Evolutionary conservation across 2,797 vertebrate species (phyloP).

Genomic region (Intellagama lesueurii): DNA sequence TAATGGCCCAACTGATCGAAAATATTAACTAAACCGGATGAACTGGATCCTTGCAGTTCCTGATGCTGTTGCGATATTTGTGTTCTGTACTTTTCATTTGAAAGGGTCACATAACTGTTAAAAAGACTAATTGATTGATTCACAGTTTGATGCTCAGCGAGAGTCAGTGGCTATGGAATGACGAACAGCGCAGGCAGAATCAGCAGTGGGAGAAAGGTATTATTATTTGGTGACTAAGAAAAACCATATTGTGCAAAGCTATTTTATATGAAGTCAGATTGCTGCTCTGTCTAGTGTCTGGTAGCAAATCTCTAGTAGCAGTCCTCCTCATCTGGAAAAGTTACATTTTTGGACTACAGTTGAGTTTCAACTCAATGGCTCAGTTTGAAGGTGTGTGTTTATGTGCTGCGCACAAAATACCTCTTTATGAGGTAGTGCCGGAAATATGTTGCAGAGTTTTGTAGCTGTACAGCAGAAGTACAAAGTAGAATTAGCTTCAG

Average conservation of each 20-base stretch:
- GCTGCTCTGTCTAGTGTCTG: no score
- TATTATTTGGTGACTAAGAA: neutral
- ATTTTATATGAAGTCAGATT: no score
- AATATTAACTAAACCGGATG: neutral
- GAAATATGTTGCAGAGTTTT: no score
- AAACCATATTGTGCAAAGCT: neutral
- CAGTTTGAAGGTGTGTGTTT: no score
- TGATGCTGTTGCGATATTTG: neutral
- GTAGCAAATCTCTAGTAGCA: no score
- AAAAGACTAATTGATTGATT: neutral
- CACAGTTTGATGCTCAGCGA: neutral
- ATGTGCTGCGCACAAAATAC: no score
- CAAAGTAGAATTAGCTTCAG: no score
- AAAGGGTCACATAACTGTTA: neutral
- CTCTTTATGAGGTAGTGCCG: no score
- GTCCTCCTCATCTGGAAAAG: no score
- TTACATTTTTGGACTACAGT: no score
- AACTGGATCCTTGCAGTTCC: neutral
- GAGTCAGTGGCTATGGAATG: neutral
- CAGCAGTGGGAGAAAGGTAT: neutral
- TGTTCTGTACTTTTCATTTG: neutral
- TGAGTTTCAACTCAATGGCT: no score
- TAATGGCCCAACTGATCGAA: neutral
- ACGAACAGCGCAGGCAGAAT: neutral
- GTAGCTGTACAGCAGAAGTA: no score